These are phyloP conservation scores for Oligia fasciuncula DNA, from an alignment of 2,888 invertebrate genomes.

Conservation along the genomic window DNA sequence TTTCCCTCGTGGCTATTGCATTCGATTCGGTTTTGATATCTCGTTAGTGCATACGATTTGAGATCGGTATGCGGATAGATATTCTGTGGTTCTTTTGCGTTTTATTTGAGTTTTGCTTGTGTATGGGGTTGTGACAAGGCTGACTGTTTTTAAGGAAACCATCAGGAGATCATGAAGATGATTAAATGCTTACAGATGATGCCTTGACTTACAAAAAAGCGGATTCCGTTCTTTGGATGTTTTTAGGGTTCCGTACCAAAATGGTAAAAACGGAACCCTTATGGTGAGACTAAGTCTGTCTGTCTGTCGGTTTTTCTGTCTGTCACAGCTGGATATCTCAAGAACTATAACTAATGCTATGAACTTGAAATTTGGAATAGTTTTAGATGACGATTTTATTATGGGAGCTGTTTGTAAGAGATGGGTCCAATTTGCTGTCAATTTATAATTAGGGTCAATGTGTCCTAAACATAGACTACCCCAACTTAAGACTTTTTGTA, in stretches of 20 bases:
- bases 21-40: slow-evolving; percentile 65
- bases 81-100: slow-evolving; percentile 6
- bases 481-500: background rate
- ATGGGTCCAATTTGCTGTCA: background rate
- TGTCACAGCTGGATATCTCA: no score
- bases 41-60: slow-evolving; percentile 66
- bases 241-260: background rate
- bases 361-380: no score
- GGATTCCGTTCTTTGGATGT: background rate
- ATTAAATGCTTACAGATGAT: background rate
- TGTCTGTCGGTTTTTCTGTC: no score
- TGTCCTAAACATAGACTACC: background rate
- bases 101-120: background rate
- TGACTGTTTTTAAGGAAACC: background rate
- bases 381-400: no score
- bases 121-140: no score
- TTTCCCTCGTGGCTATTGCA: slow-evolving; percentile 71
- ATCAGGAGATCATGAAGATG: background rate
- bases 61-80: slow-evolving; percentile 37
- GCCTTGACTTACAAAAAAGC: background rate
- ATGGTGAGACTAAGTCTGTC: no score
- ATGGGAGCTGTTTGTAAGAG: no score
- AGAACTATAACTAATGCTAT: no score
- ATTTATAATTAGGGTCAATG: background rate
- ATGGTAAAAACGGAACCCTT: no score